Evolutionary conservation across 2,797 vertebrate species (phyloP).

Genomic region (Arvicola amphibius): DNA sequence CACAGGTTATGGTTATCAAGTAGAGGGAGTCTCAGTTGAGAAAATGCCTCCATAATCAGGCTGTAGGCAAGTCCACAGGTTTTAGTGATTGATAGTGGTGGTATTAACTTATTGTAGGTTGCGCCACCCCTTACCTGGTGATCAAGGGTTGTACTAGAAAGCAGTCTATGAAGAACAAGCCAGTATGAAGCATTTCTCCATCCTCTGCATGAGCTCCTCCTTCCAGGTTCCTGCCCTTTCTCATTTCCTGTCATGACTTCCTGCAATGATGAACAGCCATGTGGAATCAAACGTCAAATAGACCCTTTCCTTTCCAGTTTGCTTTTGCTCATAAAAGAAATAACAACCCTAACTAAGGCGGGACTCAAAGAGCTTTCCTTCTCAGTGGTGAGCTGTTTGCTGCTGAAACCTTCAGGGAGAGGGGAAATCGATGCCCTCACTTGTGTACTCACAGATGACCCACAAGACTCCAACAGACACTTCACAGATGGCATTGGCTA

Average conservation of each 20-base stretch:
- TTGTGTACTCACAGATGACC: not conserved
- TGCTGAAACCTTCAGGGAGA: not conserved
- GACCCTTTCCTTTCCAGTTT: not conserved
- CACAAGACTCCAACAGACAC: not conserved
- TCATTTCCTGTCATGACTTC: not conserved
- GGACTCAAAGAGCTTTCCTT: not conserved
- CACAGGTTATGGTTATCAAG: not conserved
- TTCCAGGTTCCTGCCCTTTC: not conserved
- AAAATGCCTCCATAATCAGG: not conserved
- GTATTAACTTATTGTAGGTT: not conserved
- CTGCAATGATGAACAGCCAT: not conserved
- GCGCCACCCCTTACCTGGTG: fast-evolving
- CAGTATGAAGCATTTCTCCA: not conserved
- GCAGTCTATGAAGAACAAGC: not conserved
- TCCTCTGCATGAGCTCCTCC: not conserved
- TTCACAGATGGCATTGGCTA: not conserved
- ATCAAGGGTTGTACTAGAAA: too few species aligned
- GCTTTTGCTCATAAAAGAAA: not conserved
- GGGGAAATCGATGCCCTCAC: not conserved
- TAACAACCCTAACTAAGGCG: not conserved
- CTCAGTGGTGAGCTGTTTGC: not conserved
- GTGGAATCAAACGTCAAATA: not conserved
- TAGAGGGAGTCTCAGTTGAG: too few species aligned
- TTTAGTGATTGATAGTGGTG: too few species aligned
- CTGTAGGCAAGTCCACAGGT: too few species aligned